Percentiles rank a stretch among this genome's conserved stretches.
These are phyloP conservation scores for Ptychobarbus kaznakovi DNA, from an alignment of 2,797 vertebrate species.

Conservation along the genomic window DNA sequence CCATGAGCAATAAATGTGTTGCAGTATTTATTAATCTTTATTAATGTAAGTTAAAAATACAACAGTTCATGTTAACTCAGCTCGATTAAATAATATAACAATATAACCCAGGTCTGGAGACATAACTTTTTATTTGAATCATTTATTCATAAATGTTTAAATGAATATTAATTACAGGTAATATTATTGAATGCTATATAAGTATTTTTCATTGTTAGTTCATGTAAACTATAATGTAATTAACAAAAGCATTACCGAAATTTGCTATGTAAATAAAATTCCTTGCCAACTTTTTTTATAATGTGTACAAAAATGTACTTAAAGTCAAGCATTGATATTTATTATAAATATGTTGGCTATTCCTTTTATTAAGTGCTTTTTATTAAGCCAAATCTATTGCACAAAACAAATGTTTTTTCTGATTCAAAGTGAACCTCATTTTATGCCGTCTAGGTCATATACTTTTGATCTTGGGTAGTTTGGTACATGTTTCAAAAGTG, in stretches of 20 bases:
- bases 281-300: too few relatives aligned
- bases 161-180: neutral
- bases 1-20: neutral
- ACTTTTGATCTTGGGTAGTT: neutral
- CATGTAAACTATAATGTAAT: neutral
- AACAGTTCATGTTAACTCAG: neutral
- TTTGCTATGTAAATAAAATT: neutral
- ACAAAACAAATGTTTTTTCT: neutral
- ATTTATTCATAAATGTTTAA: neutral
- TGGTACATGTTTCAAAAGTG: neutral
- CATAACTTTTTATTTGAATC: neutral
- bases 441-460: neutral
- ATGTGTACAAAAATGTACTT: neutral
- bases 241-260: neutral
- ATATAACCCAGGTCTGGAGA: neutral
- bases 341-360: neutral
- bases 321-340: neutral
- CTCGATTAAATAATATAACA: neutral
- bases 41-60: neutral
- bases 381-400: neutral
- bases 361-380: neutral
- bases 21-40: neutral
- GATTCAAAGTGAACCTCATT: neutral
- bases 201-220: too few relatives aligned
- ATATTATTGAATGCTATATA: neutral